Conservation (phyloP, 2,113 vertebrate genomes). For the Prochilodus magdalenae region DNA sequence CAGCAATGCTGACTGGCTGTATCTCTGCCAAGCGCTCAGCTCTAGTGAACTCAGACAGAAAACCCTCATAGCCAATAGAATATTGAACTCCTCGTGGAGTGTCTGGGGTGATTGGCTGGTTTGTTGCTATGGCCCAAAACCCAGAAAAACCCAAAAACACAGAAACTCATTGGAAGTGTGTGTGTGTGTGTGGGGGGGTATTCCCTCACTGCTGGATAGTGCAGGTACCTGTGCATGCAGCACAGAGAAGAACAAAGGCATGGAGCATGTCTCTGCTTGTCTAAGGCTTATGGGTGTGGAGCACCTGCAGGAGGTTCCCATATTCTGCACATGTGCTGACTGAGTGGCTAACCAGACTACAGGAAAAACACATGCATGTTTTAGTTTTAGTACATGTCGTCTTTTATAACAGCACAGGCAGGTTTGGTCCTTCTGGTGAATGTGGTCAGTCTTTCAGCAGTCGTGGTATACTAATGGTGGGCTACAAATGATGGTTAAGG, state of each 20-base stretch:
- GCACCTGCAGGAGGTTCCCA: conserved; percentile 31
- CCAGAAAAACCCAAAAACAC: conserved; percentile 33
- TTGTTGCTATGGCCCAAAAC: conserved; percentile 44
- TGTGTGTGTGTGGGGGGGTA: no score
- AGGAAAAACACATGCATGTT: no score
- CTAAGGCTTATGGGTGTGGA: conserved; percentile 28
- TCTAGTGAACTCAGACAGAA: background rate
- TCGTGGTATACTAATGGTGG: no score
- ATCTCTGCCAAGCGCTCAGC: background rate
- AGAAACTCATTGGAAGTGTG: conserved; percentile 7
- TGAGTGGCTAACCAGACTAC: background rate
- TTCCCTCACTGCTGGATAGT: conserved; percentile 32
- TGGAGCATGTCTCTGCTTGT: conserved; percentile 32
- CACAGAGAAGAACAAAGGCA: conserved; percentile 24
- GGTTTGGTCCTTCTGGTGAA: no score
- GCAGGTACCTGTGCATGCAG: background rate
- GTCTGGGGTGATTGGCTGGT: conserved; percentile 37
- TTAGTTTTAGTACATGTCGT: no score
- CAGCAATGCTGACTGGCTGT: conserved; percentile 8
- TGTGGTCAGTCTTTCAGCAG: no score
- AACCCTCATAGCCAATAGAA: conserved; percentile 24
- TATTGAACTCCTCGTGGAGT: conserved; percentile 3
- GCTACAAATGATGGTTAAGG: no score
- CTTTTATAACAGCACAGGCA: no score
- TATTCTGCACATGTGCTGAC: background rate